Conservation (phyloP, 2,888 invertebrate genomes). For the Apotomis betuletana region DNA sequence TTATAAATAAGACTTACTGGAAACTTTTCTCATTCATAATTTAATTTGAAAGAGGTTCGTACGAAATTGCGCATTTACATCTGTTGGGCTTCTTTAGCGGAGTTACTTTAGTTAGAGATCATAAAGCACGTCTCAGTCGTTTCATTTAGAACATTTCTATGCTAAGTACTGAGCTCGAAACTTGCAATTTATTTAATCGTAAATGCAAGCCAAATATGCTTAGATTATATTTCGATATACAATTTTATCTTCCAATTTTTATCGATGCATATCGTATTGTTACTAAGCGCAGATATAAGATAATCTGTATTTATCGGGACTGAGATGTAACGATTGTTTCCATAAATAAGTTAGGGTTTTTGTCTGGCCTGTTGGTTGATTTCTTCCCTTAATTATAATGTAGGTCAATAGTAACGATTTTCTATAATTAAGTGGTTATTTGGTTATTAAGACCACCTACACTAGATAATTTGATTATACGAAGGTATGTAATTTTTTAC, state of each 20-base stretch:
- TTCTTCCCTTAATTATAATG: no score
- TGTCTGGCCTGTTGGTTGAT: no score
- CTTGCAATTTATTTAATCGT: slow-evolving; percentile 10
- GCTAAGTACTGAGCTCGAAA: slow-evolving; percentile 21
- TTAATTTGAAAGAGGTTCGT: slow-evolving; percentile 41
- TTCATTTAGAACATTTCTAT: slow-evolving; percentile 26
- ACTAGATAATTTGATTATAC: no score
- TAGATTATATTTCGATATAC: slow-evolving; percentile 2
- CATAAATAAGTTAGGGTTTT: no score
- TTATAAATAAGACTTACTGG: not conserved
- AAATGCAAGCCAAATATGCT: slow-evolving; percentile 2
- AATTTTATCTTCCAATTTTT: slow-evolving; percentile 12
- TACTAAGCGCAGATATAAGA: no score
- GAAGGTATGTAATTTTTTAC: no score
- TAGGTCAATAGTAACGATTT: no score
- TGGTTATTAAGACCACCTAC: no score
- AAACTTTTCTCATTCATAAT: slow-evolving; percentile 41
- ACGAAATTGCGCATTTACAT: slow-evolving; percentile 45
- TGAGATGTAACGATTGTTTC: no score
- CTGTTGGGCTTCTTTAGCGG: slow-evolving; percentile 43
- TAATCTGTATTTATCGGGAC: no score
- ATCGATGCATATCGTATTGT: slow-evolving; percentile 10
- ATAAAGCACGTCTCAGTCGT: slow-evolving; percentile 31
- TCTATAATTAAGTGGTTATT: no score
- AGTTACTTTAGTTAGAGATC: slow-evolving; percentile 28